Percentiles rank a stretch among this genome's conserved stretches.
Evolutionary conservation across 1,140 invertebrate species (phyloP).

Genomic region (Lepidostoma basale): DNA sequence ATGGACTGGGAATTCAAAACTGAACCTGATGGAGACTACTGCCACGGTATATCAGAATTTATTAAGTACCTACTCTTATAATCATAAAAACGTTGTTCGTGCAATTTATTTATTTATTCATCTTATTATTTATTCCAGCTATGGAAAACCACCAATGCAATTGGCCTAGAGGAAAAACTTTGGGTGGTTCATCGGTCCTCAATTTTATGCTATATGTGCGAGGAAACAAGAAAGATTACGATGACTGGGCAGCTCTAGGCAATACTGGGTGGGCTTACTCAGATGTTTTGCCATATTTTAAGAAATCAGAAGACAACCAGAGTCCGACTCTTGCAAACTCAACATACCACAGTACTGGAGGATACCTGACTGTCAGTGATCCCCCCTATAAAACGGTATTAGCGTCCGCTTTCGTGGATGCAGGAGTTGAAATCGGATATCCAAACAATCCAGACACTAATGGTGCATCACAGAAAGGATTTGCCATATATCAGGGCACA

Average conservation of each 20-base stretch:
- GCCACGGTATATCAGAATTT: no score
- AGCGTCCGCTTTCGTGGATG: conserved; percentile 82
- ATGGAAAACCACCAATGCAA: conserved; percentile 78
- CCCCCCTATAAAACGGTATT: conserved; percentile 73
- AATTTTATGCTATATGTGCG: conserved; percentile 97
- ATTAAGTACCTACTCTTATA: no score
- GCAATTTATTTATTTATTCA: no score
- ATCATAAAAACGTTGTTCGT: no score
- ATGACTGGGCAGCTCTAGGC: conserved; percentile 86
- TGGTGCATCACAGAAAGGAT: conserved; percentile 80
- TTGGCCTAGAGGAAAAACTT: conserved; percentile 83
- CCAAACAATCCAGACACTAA: conserved; percentile 87
- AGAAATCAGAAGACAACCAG: conserved; percentile 87
- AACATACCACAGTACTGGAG: conserved; percentile 60
- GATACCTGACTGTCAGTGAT: conserved; percentile 64
- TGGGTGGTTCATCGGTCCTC: conserved; percentile 88
- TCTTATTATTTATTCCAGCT: no score
- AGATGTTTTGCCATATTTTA: conserved; percentile 87
- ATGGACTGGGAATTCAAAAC: conserved; percentile 93
- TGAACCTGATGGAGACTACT: conserved; percentile 82
- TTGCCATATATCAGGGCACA: conserved; percentile 90
- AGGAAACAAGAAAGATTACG: conserved; percentile 83
- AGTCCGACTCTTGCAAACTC: conserved; percentile 78
- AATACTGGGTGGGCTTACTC: conserved; percentile 90
- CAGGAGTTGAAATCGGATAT: conserved; percentile 86